Evolutionary conservation across 37 sponge, comb jelly and placozoan genomes (phyloP), one percentile per base, ranked within the genome.

Genomic region (Tethya wilhelma): DNA sequence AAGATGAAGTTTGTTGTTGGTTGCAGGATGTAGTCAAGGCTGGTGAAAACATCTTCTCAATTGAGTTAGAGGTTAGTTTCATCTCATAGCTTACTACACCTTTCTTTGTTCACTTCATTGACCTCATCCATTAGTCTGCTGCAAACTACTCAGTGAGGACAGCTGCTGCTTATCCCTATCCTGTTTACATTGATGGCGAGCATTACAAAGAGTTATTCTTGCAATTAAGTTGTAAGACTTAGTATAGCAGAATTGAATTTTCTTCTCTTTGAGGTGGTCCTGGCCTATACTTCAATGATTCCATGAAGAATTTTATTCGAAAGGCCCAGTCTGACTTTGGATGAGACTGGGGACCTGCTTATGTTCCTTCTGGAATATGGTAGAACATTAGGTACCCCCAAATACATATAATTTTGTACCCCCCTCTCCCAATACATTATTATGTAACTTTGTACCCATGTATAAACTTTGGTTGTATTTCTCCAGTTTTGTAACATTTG

Each of bases 261-360:
- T n/a, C n/a, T n/a, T n/a, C n/a, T n/a, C n/a, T 7, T 63, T 30
- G 25, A 69, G 86, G 85, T 20, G 60, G n/a, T n/a, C n/a, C n/a
- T n/a, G n/a, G n/a, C n/a, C n/a, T 42, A 25, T 90, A 87, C 80
- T 85, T 86, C 66, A 49, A 66, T 25, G 45, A 69, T 14, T 83
- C 87, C 9, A 60, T 43, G 38, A 66, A 90, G 49, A 93, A 93
- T 62, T 96, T 96, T 81, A 79, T 96, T 22, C 74, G 96, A 0
- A 96, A 96, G 77, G 67, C 92, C 8, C 96, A 96, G 75, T 96
- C 93, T 9, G 96, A 96, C 92, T 98, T 98, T 91, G 95, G 99
- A n/a, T 98, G 99, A 96, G 99, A 98, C 70, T 98, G 99, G 99
- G 99, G 99, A 19, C 96, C 96, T 56, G 96, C 94, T 1, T 96